phyloP scores from a whole-genome alignment of 1,140 invertebrate genomes.

The Eueides isabella region DNA sequence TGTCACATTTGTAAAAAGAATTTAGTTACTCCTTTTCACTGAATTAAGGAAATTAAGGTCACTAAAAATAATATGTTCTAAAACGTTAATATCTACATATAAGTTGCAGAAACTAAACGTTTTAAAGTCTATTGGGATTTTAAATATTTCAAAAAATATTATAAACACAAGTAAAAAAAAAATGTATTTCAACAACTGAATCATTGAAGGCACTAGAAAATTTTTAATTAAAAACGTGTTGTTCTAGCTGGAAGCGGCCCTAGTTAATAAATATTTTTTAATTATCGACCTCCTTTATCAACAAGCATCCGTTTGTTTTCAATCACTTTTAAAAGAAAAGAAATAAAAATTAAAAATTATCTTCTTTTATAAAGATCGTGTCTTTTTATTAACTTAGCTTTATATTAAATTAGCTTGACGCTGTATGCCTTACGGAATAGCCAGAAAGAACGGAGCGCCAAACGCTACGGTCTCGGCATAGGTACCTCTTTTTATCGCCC shows the following conservation, averaged over 20 bases:
- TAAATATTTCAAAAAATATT: too few relatives aligned
- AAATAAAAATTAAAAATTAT: background rate
- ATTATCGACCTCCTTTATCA: constrained; percentile 13
- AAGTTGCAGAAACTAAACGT: too few relatives aligned
- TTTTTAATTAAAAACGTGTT: constrained; percentile 14
- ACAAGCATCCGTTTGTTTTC: background rate
- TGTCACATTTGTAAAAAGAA: too few relatives aligned
- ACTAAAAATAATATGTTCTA: too few relatives aligned
- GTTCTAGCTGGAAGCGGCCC: constrained; percentile 3
- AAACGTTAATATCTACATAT: too few relatives aligned
- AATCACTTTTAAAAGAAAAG: constrained; percentile 1
- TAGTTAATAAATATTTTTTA: constrained; percentile 14
- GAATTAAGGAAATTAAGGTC: too few relatives aligned
- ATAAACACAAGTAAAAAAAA: background rate
- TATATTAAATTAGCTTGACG: background rate
- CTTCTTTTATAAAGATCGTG: background rate
- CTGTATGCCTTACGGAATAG: background rate
- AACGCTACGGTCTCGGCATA: too few relatives aligned
- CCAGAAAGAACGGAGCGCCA: too few relatives aligned
- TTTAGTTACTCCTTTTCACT: too few relatives aligned
- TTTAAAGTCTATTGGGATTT: too few relatives aligned
- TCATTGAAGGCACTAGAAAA: constrained; percentile 13
- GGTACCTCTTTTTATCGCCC: too few relatives aligned
- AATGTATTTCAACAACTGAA: background rate
- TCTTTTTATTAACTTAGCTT: background rate